Evolutionary conservation across 1,140 invertebrate genomes (phyloP).

Genomic region (Papilio polytes): DNA sequence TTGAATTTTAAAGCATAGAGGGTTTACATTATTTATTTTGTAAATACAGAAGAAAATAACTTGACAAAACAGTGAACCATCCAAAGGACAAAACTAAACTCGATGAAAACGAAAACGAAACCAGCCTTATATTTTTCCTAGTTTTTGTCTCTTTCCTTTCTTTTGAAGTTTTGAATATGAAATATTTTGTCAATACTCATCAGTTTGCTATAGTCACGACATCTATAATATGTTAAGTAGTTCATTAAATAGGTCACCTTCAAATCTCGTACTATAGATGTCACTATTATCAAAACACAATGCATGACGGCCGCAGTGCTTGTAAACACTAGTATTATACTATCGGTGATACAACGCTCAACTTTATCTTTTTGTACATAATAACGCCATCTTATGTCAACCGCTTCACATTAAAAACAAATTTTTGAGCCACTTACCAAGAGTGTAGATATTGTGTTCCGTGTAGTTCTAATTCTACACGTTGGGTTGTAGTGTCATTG

Average conservation of each 20-base stretch:
- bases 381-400: too few relatives aligned
- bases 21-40: neutral
- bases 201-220: neutral
- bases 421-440: too few relatives aligned
- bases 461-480: too few relatives aligned
- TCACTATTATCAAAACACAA: neutral
- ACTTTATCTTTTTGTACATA: too few relatives aligned
- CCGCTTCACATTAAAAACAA: too few relatives aligned
- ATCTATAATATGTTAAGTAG: conserved; percentile 32
- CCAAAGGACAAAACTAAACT: conserved; percentile 36
- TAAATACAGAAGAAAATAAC: conserved; percentile 28
- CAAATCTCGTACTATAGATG: neutral
- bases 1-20: neutral
- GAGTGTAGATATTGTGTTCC: too few relatives aligned
- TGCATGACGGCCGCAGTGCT: too few relatives aligned
- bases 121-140: conserved; percentile 24
- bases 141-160: conserved; percentile 42
- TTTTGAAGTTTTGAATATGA: neutral
- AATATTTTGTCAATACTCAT: neutral
- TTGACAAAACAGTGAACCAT: conserved; percentile 46
- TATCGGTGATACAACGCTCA: too few relatives aligned
- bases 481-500: too few relatives aligned
- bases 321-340: neutral
- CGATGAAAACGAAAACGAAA: conserved; percentile 25
- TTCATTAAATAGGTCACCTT: too few relatives aligned